These are phyloP conservation scores for Notolabrus celidotus DNA, from an alignment of 2,797 vertebrate species.

Conservation along the genomic window DNA sequence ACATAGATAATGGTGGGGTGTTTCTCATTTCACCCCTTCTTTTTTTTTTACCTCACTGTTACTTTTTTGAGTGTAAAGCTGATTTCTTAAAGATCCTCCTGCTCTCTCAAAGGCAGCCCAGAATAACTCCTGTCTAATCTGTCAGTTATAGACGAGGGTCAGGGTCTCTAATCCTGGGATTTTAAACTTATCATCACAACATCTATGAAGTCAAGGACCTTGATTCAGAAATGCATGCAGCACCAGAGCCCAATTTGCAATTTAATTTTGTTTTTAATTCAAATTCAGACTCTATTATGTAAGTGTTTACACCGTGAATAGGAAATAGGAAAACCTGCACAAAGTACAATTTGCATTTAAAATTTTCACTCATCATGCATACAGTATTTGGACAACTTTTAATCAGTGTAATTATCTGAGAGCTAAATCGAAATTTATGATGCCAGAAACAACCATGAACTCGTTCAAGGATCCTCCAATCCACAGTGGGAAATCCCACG, in stretches of 20 bases:
- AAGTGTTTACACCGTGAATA: not conserved
- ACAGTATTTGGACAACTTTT: conserved; percentile 14
- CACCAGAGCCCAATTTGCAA: not conserved
- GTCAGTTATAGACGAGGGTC: not conserved
- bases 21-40: conserved; percentile 8
- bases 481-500: conserved; percentile 30
- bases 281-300: not conserved
- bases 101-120: conserved; percentile 2
- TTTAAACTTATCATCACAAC: not conserved
- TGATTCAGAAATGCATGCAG: not conserved
- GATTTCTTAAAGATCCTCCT: not conserved
- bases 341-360: conserved; percentile 26
- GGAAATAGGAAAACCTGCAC: not conserved
- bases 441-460: conserved; percentile 38
- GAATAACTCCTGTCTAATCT: not conserved
- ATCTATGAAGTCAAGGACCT: conserved; percentile 1
- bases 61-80: not conserved
- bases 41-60: not conserved
- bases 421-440: conserved; percentile 34
- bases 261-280: not conserved
- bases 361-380: conserved; percentile 28
- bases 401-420: conserved; percentile 33
- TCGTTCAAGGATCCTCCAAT: conserved; percentile 39
- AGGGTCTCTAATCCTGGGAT: not conserved
- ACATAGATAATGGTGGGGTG: conserved; percentile 4